Evolutionary conservation across 2,888 invertebrate genomes (phyloP).

Genomic region (Ichneumoninae sp.): DNA sequence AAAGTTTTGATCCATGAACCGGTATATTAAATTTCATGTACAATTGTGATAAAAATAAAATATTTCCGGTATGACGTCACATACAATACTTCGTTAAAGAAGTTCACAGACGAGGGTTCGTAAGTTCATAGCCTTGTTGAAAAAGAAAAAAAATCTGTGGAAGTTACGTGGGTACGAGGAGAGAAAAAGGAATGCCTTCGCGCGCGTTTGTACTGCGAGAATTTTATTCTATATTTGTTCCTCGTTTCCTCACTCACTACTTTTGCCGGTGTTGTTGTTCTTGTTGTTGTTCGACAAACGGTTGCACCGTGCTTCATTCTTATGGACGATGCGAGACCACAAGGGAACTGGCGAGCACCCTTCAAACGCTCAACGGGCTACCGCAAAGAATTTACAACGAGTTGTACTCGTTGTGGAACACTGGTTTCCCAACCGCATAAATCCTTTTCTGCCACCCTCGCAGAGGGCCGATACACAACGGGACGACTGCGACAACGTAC

Average conservation of each 20-base stretch:
- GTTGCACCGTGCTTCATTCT: slow-evolving; percentile 38
- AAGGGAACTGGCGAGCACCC: slow-evolving; percentile 34
- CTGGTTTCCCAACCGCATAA: slow-evolving; percentile 24
- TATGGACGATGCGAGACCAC: slow-evolving; percentile 23
- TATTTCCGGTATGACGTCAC: no score
- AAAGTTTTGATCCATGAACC: no score
- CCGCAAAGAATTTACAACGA: slow-evolving; percentile 36
- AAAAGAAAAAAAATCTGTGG: neutral
- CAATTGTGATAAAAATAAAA: no score
- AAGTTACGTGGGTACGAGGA: neutral
- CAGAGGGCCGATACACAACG: neutral
- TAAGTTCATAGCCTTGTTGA: neutral
- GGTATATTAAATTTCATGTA: no score
- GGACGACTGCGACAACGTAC: slow-evolving; percentile 11
- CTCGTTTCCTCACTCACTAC: slow-evolving; percentile 20
- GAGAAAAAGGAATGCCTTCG: neutral
- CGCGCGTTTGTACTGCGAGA: neutral
- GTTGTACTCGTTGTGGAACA: slow-evolving; percentile 11
- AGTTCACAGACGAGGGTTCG: neutral
- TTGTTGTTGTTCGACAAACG: slow-evolving; percentile 15
- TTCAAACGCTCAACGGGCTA: slow-evolving; percentile 7
- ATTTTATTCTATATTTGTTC: slow-evolving; percentile 29
- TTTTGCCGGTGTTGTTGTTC: neutral
- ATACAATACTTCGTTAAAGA: neutral
- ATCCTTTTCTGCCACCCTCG: slow-evolving; percentile 2